phyloP scores from a whole-genome alignment of 2,113 vertebrate species.

The Lepidothrix coronata region DNA sequence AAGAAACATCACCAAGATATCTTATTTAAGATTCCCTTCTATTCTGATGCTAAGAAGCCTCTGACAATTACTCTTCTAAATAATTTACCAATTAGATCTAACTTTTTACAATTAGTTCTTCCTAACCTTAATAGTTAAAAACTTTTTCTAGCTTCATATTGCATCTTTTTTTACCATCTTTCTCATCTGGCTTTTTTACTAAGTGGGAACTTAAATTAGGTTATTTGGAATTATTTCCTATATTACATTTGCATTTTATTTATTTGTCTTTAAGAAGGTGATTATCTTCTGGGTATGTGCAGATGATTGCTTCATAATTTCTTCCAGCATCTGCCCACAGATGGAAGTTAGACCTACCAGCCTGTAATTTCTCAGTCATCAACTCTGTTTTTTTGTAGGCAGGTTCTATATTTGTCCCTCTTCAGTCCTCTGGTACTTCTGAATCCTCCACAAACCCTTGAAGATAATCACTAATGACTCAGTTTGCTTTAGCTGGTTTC shows the following conservation, averaged over 20 bases:
- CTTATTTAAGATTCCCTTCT: not conserved
- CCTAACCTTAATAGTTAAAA: not conserved
- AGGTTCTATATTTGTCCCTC: conserved; percentile 41
- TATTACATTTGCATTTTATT: not conserved
- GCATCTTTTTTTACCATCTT: not conserved
- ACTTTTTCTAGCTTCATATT: not conserved
- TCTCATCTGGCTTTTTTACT: not conserved
- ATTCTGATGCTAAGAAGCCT: not conserved
- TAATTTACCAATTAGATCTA: not conserved
- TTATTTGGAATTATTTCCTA: not conserved
- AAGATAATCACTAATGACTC: conserved; percentile 48
- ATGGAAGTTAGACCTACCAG: not conserved
- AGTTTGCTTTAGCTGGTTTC: conserved; percentile 19
- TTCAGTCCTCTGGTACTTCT: conserved; percentile 15
- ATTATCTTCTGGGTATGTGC: not conserved
- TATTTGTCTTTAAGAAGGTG: not conserved
- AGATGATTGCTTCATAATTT: conserved; percentile 16
- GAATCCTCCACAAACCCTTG: conserved; percentile 29
- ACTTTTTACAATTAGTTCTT: not conserved
- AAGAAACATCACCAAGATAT: not conserved
- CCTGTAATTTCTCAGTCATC: not conserved
- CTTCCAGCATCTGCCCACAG: not conserved
- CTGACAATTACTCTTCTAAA: not conserved
- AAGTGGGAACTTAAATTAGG: not conserved
- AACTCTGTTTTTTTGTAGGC: not conserved